Base-by-base conservation (phyloP, 30 jellyfish, hydroid and myxozoan species). In the Phacellophora camtschatica region DNA sequence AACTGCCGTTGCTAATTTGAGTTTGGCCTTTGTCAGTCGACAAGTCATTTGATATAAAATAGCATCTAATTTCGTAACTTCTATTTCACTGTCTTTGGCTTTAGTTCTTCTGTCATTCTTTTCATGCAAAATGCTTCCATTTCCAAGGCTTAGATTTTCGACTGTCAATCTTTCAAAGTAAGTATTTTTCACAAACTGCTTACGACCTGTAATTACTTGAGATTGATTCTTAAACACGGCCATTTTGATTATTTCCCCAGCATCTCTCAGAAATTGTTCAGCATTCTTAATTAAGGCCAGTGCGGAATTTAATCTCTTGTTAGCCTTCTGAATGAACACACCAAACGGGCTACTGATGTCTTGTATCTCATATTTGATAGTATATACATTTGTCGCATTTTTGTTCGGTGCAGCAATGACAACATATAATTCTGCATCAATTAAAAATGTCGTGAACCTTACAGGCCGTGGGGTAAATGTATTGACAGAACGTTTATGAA, bases 391-490 rank as follows among this genome's bases (percentile, higher is more conserved):
- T 2, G 71, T 32, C 33, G 56, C 62, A 28, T 51, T 49, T 23
- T 16, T 22, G 25, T 51, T 51, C 3, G 66, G 74, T 5, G 59
- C 35, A 25, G 86, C 74, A 32, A 72, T 22, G 4, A 51, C 74
- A 3, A 72, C 86, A 45, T 27, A 49, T 16, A 72, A 41, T 13
- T 30, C 29, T 8, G 15, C 23, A 18, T 42, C 74, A 13, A 72
- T n/a, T 10, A 53, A 13, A 35, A 46, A 81, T 4, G 97, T 18
- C 9, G 96, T 88, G 35, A 89, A n/a, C 2, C 94, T 72, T 15
- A 22, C 19, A 4, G 96, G 97, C 2, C 37, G 63, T 11, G 97
- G 85, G 16, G 90, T 75, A 57, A 53, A 74, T 6, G 57, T 34
- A 18, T 31, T 31, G 2, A 36, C 39, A 23, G 25, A 83, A 10